A percentile compares a stretch with the other conserved stretches of the same genome.
These are phyloP conservation scores for Porites lutea DNA, from an alignment of 64 coral and sea anemone genomes.

Conservation along the genomic window DNA sequence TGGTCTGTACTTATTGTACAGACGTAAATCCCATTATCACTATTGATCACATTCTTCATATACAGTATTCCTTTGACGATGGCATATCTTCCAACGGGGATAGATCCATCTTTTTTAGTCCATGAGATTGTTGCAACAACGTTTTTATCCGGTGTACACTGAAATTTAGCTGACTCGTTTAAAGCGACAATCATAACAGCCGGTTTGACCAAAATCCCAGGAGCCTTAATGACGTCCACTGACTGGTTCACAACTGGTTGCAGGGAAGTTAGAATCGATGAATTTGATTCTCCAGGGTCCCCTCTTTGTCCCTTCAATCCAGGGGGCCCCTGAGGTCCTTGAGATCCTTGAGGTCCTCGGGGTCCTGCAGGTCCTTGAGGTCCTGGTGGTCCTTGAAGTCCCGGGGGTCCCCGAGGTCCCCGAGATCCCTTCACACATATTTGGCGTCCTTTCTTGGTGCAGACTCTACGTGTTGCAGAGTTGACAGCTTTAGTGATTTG, in stretches of 20 bases:
- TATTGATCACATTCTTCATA: constrained; percentile 39
- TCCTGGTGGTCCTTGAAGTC: no score
- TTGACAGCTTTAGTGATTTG: constrained; percentile 55
- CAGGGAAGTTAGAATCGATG: neutral
- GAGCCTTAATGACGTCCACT: constrained; percentile 43
- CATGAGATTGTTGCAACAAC: constrained; percentile 53
- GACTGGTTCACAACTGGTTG: constrained; percentile 24
- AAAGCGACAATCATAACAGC: constrained; percentile 50
- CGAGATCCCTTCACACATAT: constrained; percentile 21
- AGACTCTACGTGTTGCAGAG: constrained; percentile 46
- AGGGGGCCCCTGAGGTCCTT: neutral
- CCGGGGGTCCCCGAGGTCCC: no score
- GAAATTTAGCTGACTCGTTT: constrained; percentile 67
- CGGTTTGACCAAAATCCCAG: constrained; percentile 71
- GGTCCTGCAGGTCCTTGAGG: no score
- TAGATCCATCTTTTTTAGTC: constrained; percentile 49
- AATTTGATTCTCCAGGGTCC: neutral
- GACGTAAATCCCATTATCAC: constrained; percentile 67
- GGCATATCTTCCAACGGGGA: constrained; percentile 9
- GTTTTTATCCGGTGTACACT: constrained; percentile 46
- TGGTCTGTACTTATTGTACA: constrained; percentile 70
- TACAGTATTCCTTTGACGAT: constrained; percentile 68
- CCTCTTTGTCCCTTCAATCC: constrained; percentile 37
- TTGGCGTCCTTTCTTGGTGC: constrained; percentile 48
- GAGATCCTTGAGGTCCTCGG: no score